Base-by-base conservation (phyloP, 2,888 invertebrate genomes). In the Enoplolaimus lenunculus region DNA sequence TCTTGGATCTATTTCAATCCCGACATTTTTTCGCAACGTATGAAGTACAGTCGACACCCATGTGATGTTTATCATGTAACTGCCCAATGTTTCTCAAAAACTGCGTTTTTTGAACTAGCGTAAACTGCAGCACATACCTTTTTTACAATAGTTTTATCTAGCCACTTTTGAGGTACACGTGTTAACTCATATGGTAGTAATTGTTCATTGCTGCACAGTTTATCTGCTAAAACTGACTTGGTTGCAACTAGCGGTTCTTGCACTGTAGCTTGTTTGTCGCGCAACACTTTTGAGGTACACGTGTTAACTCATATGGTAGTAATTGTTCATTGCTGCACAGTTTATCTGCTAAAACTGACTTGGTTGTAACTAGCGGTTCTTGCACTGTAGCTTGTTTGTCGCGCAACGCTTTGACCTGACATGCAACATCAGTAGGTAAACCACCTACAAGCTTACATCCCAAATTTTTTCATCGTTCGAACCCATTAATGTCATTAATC, bases 401-500 rank as follows among this genome's bases (percentile, higher is more conserved):
- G 28, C 31, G 28, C 30, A 62, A 33, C 28, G 64, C 64, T 62
- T 62, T 62, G 16, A 62, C 64, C 26, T 62, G 64, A 29, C 30
- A 29, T 30, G 30, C 64, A 26, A 62, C 64, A 62, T 62, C 64
- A 62, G 30, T 26, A 13, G 26, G 13, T 33, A 62, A 33, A 29
- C 64, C 64, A 33, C 64, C 28, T 16, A 62, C 64, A 33, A 62
- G 31, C 64, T 62, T 29, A 62, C 64, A 62, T 62, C 31, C 31
- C 64, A 62, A 26, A 7, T 30, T 33, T 16, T n/a, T 7, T 26
- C 64, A 62, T 29, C 28, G 30, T 33, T 33, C 28, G n/a, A n/a
- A n/a, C n/a, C n/a, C n/a, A n/a, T n/a, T n/a, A n/a, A n/a, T n/a
- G n/a, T n/a, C n/a, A n/a, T 29, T 62, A 62, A 33, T 33, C 64